Percentiles rank a stretch among this genome's conserved stretches.
Conservation (phyloP, 1,140 invertebrate species). For the Pachypsylla venusta region DNA sequence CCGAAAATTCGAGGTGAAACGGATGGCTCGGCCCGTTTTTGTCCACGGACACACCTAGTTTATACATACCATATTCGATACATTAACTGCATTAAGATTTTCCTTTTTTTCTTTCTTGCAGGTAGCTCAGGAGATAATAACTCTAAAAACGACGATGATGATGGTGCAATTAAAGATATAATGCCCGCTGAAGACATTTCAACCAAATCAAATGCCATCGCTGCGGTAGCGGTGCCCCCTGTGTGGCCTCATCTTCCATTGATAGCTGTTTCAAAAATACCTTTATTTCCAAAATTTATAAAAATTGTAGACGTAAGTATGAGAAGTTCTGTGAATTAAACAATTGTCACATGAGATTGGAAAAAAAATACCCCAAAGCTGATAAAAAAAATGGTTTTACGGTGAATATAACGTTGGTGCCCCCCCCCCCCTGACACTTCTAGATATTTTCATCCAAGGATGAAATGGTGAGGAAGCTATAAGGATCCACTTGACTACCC, state of each 20-base stretch:
- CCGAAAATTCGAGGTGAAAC: too few relatives aligned
- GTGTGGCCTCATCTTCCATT: constrained; percentile 91
- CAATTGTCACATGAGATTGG: too few relatives aligned
- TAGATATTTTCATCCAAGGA: too few relatives aligned
- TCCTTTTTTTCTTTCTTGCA: not conserved
- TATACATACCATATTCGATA: not conserved
- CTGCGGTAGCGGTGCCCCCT: constrained; percentile 88
- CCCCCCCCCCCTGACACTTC: too few relatives aligned
- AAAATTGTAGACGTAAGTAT: constrained; percentile 83
- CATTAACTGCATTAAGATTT: not conserved
- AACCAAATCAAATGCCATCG: constrained; percentile 33
- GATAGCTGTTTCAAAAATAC: constrained; percentile 84
- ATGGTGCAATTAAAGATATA: constrained; percentile 3
- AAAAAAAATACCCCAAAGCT: too few relatives aligned
- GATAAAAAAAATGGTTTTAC: too few relatives aligned
- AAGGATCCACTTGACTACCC: too few relatives aligned
- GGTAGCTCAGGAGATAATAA: not conserved
- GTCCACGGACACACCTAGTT: not conserved
- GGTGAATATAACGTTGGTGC: too few relatives aligned
- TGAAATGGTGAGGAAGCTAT: too few relatives aligned
- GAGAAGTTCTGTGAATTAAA: too few relatives aligned
- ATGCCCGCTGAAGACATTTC: constrained; percentile 7
- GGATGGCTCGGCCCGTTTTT: too few relatives aligned
- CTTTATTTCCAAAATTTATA: constrained; percentile 95
- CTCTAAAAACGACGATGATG: constrained; percentile 4